Base-by-base conservation (phyloP, 2,888 invertebrate genomes). In the Uropetala carovei region DNA sequence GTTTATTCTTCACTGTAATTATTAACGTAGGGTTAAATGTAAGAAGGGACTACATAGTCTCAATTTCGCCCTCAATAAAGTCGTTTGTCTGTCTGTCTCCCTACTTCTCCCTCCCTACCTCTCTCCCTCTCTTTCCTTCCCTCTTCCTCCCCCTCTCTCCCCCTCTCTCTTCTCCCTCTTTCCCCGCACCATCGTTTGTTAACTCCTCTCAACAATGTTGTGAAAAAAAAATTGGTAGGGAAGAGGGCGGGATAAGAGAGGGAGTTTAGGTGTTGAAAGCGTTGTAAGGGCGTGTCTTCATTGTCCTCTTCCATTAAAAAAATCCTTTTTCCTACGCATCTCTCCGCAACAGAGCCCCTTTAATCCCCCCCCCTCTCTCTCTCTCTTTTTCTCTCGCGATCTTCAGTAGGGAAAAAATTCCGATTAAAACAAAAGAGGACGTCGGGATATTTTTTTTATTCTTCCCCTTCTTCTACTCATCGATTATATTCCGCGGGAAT, bases 201-300 rank as follows among this genome's bases (percentile, higher is more conserved):
- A 75, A 75, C 75, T 75, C 75, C 27, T 75, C 22, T 22, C 75
- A 75, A 75, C 75, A 75, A 18, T 68, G 68, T n/a, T 27, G 75
- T 13, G 75, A n/a, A 68, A 68, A 64, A 75, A 75, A 43, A 5
- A 5, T 43, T 43, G 43, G 43, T 43, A 43, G 43, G 43, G 1
- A 43, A 43, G 43, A 75, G 75, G 0, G 22, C 22, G 11, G 18
- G 75, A 75, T 27, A 27, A 13, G 75, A 75, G 75, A 13, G 27
- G 27, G 68, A 68, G 68, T n/a, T n/a, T 9, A 68, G 68, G n/a
- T 68, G 68, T 68, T 22, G 27, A 22, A 22, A 27, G 22, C 75
- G 75, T 27, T 75, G 75, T 75, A 27, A 43, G 22, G 75, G 18
- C 75, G 43, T 27, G 22, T 27, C 75, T 75, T 75, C 27, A 75